These are phyloP conservation scores for Nomada goodeniana DNA, from an alignment of 2,888 invertebrate genomes.

Conservation along the genomic window DNA sequence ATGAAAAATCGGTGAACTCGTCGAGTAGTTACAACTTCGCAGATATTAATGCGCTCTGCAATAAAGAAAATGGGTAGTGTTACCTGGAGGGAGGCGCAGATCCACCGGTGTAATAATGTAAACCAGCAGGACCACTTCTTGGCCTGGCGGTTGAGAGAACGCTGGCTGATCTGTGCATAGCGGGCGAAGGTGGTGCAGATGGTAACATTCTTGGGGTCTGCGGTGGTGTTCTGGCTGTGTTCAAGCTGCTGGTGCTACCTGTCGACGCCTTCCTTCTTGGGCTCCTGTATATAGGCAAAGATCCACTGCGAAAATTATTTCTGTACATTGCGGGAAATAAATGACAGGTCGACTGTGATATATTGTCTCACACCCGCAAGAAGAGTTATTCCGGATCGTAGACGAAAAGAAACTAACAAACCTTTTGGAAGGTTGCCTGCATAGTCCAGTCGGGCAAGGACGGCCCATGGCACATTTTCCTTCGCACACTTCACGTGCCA, in stretches of 20 bases:
- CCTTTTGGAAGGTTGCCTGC: slow-evolving; percentile 85
- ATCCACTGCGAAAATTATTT: not conserved
- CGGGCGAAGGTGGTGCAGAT: slow-evolving; percentile 82
- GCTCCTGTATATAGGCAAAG: slow-evolving; percentile 70
- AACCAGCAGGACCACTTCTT: slow-evolving; percentile 91
- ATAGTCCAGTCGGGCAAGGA: slow-evolving; percentile 93
- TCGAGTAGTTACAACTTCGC: not conserved
- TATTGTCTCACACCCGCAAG: not conserved
- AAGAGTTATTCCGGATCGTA: not conserved
- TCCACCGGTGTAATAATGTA: slow-evolving; percentile 91
- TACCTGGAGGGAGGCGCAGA: slow-evolving; percentile 90
- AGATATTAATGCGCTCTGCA: not conserved
- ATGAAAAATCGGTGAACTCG: too few species aligned
- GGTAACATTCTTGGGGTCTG: slow-evolving; percentile 82
- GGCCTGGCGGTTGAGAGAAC: slow-evolving; percentile 86
- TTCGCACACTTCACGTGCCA: slow-evolving; percentile 93
- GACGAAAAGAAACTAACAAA: slow-evolving; percentile 60
- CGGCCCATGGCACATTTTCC: slow-evolving; percentile 94
- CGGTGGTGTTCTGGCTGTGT: slow-evolving; percentile 84
- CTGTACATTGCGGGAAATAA: not conserved
- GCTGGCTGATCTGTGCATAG: slow-evolving; percentile 85
- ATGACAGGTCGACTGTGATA: slow-evolving; percentile 5
- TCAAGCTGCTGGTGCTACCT: slow-evolving; percentile 81
- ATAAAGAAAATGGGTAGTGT: not conserved
- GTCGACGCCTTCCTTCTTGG: slow-evolving; percentile 82